Evolutionary conservation across 1,140 invertebrate species (phyloP).

Genomic region (Heterodera carotae): DNA sequence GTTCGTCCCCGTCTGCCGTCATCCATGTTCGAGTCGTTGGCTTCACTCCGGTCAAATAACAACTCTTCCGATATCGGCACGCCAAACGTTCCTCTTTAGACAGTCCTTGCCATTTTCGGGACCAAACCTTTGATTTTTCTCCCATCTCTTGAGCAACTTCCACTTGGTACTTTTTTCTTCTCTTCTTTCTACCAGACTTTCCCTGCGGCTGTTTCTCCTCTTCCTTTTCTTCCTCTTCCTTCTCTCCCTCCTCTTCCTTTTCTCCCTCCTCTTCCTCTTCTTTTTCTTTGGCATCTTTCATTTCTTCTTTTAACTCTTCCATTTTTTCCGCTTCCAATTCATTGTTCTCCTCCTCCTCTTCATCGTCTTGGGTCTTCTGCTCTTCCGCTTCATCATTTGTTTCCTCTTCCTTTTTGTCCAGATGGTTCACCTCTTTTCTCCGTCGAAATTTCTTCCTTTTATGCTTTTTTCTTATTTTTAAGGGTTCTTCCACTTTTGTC

Average conservation of each 20-base stretch:
- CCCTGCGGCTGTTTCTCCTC: neutral
- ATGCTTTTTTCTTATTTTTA: conserved; percentile 3
- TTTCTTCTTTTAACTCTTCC: neutral
- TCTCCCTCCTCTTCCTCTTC: neutral
- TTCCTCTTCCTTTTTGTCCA: neutral
- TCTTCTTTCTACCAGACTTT: neutral
- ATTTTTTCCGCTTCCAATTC: neutral
- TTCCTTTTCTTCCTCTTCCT: neutral
- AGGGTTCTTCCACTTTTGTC: neutral
- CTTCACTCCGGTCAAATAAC: conserved; percentile 30
- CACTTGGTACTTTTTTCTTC: neutral
- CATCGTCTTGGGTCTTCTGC: neutral
- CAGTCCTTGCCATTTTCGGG: neutral
- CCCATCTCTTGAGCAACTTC: neutral
- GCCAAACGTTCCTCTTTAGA: neutral
- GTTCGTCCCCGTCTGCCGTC: neutral
- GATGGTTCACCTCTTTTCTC: neutral
- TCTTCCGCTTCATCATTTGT: neutral
- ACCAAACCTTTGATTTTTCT: conserved; percentile 3
- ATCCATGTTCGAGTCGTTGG: neutral
- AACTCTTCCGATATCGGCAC: conserved; percentile 44
- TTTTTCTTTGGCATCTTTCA: neutral
- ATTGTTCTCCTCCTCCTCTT: conserved; percentile 1
- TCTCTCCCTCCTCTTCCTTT: neutral
- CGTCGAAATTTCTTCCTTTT: no score